Evolutionary conservation across 2,113 vertebrate species (phyloP), one percentile per base, ranked within the genome.

Genomic region (Calcarius ornatus): DNA sequence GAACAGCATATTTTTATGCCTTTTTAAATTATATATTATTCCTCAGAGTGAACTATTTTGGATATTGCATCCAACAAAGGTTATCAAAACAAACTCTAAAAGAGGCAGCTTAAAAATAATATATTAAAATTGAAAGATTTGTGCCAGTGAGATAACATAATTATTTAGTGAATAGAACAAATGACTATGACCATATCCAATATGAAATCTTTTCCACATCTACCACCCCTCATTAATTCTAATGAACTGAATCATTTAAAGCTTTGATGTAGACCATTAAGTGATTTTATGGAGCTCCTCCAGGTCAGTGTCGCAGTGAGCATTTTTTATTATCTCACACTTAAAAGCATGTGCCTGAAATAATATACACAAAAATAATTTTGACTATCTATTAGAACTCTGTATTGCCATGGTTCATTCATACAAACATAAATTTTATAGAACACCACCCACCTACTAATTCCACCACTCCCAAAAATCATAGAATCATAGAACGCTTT

Each of bases 211-310:
- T 97, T 92, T 94, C 75, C 86, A 92, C 42, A 90, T 93, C 57
- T 71, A 91, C 81, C 50, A 94, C 60, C 54, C 64, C 91, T 97
- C 91, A 96, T 97, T 97, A 96, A 95, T 71, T 92, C 14, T 94
- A 96, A 96, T 96, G 75, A 96, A 96, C 59, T 91, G 85, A 96
- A 96, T 93, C 33, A 97, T 95, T 94, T 92, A 73, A 87, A 95
- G 23, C 40, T 81, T n/a, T 90, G 57, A 87, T 95, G 53, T 79
- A 88, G 61, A 92, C 42, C 48, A 95, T 95, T 92, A 95, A 94
- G 72, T 89, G 63, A 96, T 97, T 96, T 96, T 94, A 53, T 95
- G 59, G 92, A 78, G 27, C 31, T 86, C 21, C 23, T 95, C 82
- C 88, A 85, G 40, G 71, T 92, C 61, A 89, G 11, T 65, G 30